Evolutionary conservation across 2,797 vertebrate genomes (phyloP).

Genomic region (Limnodromus scolopaceus): DNA sequence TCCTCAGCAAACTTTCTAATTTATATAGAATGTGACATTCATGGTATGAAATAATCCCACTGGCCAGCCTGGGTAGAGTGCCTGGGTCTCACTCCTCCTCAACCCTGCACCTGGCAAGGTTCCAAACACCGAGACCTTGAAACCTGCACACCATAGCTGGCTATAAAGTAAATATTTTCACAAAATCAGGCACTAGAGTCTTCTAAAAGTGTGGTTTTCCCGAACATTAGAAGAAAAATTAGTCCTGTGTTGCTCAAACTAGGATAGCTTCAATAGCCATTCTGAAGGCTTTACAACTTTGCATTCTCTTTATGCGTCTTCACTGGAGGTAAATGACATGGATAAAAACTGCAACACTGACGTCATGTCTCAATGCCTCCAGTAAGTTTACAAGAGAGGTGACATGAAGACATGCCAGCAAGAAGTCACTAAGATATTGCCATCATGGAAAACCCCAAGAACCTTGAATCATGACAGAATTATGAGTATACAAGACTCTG

Average conservation of each 20-base stretch:
- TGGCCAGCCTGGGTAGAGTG: neutral
- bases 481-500: neutral
- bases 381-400: neutral
- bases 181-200: neutral
- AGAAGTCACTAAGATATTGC: neutral
- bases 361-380: neutral
- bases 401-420: neutral
- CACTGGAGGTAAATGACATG: neutral
- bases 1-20: neutral
- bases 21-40: neutral
- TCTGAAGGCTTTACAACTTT: neutral
- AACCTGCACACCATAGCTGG: neutral
- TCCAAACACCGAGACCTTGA: neutral
- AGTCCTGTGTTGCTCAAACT: neutral
- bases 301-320: neutral
- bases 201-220: neutral
- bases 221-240: neutral
- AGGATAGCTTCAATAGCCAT: neutral
- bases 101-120: neutral
- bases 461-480: neutral
- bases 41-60: neutral
- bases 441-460: neutral
- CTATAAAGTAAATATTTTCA: neutral
- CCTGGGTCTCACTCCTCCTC: neutral
- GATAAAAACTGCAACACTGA: neutral